phyloP scores from a whole-genome alignment of 2,888 invertebrate genomes.

The Athrips mouffetella region DNA sequence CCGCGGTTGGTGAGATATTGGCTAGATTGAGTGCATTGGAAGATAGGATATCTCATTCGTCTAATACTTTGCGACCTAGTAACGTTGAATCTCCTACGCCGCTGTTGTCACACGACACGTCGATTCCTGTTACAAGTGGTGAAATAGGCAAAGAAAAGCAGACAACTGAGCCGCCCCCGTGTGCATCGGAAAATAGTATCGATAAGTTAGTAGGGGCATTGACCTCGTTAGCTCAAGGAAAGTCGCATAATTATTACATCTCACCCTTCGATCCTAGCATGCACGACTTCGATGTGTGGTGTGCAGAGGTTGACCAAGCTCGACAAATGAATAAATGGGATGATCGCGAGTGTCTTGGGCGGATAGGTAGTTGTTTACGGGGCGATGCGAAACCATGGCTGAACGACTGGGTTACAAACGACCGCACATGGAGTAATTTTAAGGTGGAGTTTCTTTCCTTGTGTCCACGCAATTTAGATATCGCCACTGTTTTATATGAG shows the following conservation, averaged over 20 bases:
- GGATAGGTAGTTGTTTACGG: conserved; percentile 18
- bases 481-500: conserved; percentile 20
- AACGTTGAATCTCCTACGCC: background rate
- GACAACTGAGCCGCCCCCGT: background rate
- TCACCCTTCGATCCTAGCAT: conserved; percentile 16
- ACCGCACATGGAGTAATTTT: conserved; percentile 23
- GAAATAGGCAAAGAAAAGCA: background rate
- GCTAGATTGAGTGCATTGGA: background rate
- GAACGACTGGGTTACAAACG: conserved; percentile 20
- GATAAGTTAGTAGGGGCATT: background rate
- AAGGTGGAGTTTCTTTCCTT: conserved; percentile 21
- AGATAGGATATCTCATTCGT: background rate
- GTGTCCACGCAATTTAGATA: conserved; percentile 17
- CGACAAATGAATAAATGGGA: conserved; percentile 3
- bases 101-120: background rate
- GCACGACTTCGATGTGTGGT: conserved; percentile 23
- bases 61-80: background rate
- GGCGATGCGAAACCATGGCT: conserved; percentile 22
- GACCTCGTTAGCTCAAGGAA: background rate
- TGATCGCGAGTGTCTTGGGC: conserved; percentile 8
- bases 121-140: background rate
- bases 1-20: background rate
- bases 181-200: background rate
- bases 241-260: conserved; percentile 5
- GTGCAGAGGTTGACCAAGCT: conserved; percentile 21